Percentiles rank a stretch among this genome's conserved stretches.
These are phyloP conservation scores for Ferdinandea cuprea DNA, from an alignment of 2,888 invertebrate species.

Conservation along the genomic window DNA sequence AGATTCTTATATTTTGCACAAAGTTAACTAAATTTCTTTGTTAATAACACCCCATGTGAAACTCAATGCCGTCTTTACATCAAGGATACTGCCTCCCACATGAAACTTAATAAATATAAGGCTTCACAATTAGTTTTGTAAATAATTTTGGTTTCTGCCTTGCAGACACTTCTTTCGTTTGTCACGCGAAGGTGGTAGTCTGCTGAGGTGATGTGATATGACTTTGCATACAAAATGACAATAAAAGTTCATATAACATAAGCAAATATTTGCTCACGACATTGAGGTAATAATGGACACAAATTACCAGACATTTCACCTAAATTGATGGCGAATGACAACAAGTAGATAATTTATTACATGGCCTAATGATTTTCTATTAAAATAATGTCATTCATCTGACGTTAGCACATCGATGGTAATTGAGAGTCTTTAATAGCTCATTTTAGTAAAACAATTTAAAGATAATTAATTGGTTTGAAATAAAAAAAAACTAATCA, in stretches of 20 bases:
- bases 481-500: neutral
- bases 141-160: neutral
- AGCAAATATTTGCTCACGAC: slow-evolving; percentile 8
- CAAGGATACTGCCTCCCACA: too few species aligned
- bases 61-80: neutral
- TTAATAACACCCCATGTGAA: neutral
- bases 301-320: neutral
- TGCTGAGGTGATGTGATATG: too few species aligned
- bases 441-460: neutral
- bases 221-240: neutral
- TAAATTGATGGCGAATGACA: neutral
- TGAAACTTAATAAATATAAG: neutral
- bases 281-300: neutral
- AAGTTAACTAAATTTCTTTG: neutral
- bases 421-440: neutral
- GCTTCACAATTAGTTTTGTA: neutral
- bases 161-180: too few species aligned
- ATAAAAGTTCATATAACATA: neutral
- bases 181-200: too few species aligned
- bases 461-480: too few species aligned
- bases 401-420: neutral
- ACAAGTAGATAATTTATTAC: neutral
- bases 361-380: neutral
- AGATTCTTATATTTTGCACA: too few species aligned
- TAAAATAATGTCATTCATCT: neutral